Evolutionary conservation across 1,140 invertebrate species (phyloP), one percentile per base, ranked within the genome.

Genomic region (Stegodyphus mimosarum): DNA sequence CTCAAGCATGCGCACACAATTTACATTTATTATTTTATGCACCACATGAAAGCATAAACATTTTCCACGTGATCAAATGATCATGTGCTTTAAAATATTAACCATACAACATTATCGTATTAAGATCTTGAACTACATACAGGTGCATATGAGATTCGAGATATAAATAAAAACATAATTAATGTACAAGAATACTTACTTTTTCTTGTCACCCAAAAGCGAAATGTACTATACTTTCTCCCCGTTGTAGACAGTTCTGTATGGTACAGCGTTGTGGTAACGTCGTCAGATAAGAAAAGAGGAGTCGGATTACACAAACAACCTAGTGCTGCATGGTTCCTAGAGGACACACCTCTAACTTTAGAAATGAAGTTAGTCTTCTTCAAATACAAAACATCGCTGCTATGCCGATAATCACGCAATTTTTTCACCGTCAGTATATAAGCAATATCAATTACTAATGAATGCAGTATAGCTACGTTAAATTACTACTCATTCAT

Each of bases 261-360:
- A 60, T 2, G 55, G 55, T 4, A 60, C 55, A 60, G 55, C 55
- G 55, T 60, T 60, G 15, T 15, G 55, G 15, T 60, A 15, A 15
- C 2, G 17, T 15, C 50, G 53, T 7, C n/a, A 73, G 71, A 73
- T 73, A 73, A 73, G 60, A n/a, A 18, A 48, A 64, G 50, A 63
- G 81, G 81, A 84, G 64, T 84, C 81, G 52, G 66, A 76, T 84
- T 84, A 75, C 81, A 84, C 81, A 75, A 84, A 76, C 72, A 69
- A 64, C 72, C 72, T 81, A 76, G 33, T 67, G 73, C 66, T 67
- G 11, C 81, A 75, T 84, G 51, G 33, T 75, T n/a, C 51, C 64
- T 18, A 75, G n/a, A 66, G 81, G 81, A 84, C 81, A 84, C 81
- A 84, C 73, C 81, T 84, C 71, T 67, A 10, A 63, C 10, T 48